Percentiles rank a stretch among this genome's conserved stretches.
Conservation (phyloP, 2,113 vertebrate genomes). For the Cochlearius cochlearius region DNA sequence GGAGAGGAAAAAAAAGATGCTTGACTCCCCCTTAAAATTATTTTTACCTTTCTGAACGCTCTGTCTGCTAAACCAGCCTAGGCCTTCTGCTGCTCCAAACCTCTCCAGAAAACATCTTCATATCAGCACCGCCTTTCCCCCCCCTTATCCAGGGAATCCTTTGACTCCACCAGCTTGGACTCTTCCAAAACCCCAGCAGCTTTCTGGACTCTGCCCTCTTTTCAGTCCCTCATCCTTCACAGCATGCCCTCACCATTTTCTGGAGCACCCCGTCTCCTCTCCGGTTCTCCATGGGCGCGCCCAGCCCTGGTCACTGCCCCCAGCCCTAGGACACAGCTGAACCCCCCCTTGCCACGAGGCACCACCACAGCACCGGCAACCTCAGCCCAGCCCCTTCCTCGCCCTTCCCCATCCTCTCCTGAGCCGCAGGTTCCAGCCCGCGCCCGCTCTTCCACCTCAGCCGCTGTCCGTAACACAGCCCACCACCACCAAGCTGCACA, state of each 20-base stretch:
- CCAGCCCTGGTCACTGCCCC: background rate
- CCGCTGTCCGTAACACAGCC: background rate
- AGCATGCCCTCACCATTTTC: fast-evolving
- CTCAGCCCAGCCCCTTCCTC: background rate
- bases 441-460: background rate
- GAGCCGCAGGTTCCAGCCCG: background rate
- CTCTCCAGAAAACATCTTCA: background rate
- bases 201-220: background rate
- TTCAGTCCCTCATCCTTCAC: background rate
- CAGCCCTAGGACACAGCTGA: background rate
- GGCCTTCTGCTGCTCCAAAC: background rate
- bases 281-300: background rate
- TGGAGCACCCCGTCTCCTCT: background rate
- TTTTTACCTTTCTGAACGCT: background rate
- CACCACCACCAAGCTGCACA: fast-evolving
- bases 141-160: background rate
- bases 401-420: background rate
- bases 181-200: background rate
- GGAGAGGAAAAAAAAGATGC: background rate
- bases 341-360: background rate
- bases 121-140: background rate
- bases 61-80: background rate
- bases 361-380: too few species aligned
- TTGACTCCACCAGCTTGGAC: fast-evolving
- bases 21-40: background rate